phyloP scores from a whole-genome alignment of 2,113 vertebrate species.

The Hippolais icterina region DNA sequence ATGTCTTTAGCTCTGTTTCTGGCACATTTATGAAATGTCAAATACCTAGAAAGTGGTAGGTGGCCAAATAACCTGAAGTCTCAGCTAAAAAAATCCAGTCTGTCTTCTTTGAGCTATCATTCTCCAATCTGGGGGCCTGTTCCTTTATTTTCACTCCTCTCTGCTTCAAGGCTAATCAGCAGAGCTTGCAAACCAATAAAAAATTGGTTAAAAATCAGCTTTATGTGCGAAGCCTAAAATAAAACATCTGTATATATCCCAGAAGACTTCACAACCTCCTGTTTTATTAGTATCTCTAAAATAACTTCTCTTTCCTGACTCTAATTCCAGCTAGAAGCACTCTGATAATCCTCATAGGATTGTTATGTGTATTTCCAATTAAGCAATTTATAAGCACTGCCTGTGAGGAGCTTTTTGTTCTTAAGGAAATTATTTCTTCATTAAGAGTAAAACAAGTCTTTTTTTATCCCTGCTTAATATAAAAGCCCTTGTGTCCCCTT shows the following conservation, averaged over 20 bases:
- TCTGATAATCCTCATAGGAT: conserved; percentile 51
- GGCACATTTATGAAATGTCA: not conserved
- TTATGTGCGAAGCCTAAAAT: conserved; percentile 33
- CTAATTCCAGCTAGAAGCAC: conserved; percentile 61
- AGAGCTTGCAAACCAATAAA: not conserved
- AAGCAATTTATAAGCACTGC: conserved; percentile 64
- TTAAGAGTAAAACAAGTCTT: conserved; percentile 45
- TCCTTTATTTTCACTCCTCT: not conserved
- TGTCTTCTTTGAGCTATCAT: not conserved
- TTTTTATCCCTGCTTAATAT: conserved; percentile 53
- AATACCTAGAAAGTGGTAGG: not conserved
- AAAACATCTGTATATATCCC: conserved; percentile 48
- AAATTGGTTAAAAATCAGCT: not conserved
- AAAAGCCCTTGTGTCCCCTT: conserved; percentile 43
- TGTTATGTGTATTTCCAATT: conserved; percentile 66
- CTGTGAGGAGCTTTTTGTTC: conserved; percentile 59
- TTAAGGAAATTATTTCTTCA: conserved; percentile 68
- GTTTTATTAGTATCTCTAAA: conserved; percentile 58
- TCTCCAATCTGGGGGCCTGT: not conserved
- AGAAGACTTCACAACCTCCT: conserved; percentile 24
- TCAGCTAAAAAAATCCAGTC: not conserved
- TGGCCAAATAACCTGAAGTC: not conserved
- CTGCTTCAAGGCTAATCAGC: not conserved
- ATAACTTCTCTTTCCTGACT: conserved; percentile 61
- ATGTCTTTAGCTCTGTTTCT: not conserved